Base-by-base conservation (phyloP, 2,888 invertebrate species). In the Malthinus flaveolus region DNA sequence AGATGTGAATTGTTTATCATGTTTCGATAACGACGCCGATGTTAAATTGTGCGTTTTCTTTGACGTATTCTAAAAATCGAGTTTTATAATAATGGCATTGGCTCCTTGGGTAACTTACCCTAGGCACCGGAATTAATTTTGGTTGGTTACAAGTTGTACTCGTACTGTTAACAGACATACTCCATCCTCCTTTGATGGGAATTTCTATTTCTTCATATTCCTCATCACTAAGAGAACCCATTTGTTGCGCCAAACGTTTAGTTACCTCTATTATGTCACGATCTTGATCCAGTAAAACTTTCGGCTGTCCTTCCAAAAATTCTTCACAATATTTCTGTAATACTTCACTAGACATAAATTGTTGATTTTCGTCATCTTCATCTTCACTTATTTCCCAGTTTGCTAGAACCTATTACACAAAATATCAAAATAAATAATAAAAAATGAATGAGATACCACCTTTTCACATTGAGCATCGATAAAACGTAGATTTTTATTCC, bases 71-170 rank as follows among this genome's bases (percentile, higher is more conserved):
- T 11, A 56, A 10, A 32, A 13, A 15, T 12, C 15, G 12, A 10
- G 52, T 48, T 48, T 31, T 8, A 23, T 32, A 33, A 33, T 12
- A 32, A 42, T 31, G n/a, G 32, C 10, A 49, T 9, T 32, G 34
- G 8, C 46, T 23, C 5, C 23, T 3, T 23, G 5, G 5, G 3
- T 13, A 32, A 59, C 72, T 70, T 73, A 87, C 88, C 77, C 83
- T 85, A 0, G 87, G 86, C 71, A 91, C 93, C 46, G 85, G 83
- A 49, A 96, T 95, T 13, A 94, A 70, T 75, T 91, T 93, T 0
- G 97, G 97, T 79, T 93, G 93, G 79, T 97, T 97, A 76, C 94
- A 95, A 50, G 91, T 82, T 6, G 95, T 95, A 75, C 93, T 93
- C 0, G 93, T 95, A 12, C 92, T 91, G 4, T 96, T 80, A 66